Evolutionary conservation across 2,113 vertebrate species (phyloP).

Genomic region (Epinephelus cyanopodus): DNA sequence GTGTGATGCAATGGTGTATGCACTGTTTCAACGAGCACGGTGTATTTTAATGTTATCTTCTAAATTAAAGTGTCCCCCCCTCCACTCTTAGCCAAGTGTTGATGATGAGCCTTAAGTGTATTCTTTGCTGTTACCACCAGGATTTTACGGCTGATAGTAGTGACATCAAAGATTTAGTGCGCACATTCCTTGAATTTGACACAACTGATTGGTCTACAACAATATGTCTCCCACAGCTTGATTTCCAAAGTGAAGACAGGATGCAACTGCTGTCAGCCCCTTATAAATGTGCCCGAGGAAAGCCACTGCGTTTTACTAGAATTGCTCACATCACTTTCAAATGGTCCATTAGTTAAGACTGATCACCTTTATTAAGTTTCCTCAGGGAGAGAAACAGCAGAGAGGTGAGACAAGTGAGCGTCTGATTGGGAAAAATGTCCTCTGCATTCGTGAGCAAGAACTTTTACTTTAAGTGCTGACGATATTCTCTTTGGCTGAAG

Average conservation of each 20-base stretch:
- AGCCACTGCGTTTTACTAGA: slow-evolving; percentile 11
- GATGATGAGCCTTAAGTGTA: not conserved
- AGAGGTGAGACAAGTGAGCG: slow-evolving; percentile 18
- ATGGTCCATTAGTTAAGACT: slow-evolving; percentile 50
- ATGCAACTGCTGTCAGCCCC: slow-evolving; percentile 2
- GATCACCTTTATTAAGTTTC: slow-evolving; percentile 62
- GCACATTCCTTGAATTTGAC: not conserved
- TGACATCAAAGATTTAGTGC: not conserved
- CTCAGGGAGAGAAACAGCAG: slow-evolving; percentile 18
- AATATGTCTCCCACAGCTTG: slow-evolving; percentile 3
- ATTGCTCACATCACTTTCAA: slow-evolving; percentile 29
- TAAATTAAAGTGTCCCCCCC: not conserved
- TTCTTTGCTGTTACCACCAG: not conserved
- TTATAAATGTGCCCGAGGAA: slow-evolving; percentile 39
- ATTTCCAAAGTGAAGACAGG: slow-evolving; percentile 4
- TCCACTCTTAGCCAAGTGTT: not conserved
- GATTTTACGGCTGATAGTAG: not conserved
- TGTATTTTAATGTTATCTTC: not conserved
- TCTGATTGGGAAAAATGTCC: slow-evolving; percentile 53
- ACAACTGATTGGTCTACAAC: not conserved
- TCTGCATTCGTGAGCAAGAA: slow-evolving; percentile 23
- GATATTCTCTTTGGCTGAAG: not conserved
- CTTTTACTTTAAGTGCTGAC: slow-evolving; percentile 25
- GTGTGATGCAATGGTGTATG: slow-evolving; percentile 7
- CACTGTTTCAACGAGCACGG: not conserved